Base-by-base conservation (phyloP, 1,140 invertebrate species). In the Micrasema minimum region DNA sequence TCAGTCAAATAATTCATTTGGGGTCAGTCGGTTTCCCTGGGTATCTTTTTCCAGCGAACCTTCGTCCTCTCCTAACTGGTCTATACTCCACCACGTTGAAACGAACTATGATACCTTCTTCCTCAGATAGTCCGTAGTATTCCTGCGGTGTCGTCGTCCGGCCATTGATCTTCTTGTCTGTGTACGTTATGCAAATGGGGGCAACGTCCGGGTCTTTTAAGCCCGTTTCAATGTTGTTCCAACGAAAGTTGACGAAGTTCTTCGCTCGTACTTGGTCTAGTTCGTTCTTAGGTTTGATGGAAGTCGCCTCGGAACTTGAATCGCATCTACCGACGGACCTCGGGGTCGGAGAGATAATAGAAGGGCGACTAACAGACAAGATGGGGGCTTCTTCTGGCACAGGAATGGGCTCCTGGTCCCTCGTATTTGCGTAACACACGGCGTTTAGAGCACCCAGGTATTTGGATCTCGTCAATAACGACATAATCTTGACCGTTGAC, bases 391-490 rank as follows among this genome's bases (percentile, higher is more conserved):
- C 26, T 7, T 4, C 2, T 2, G 26, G 26, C 26, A 7, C 3
- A 2, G 26, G 26, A 4, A 31, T 31, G 7, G 2, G 3, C 26
- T 31, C 26, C 7, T 4, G 7, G 2, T 31, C 26, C 7, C 26
- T 7, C 26, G 26, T 31, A 2, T 31, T 2, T 31, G 26, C 26
- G 26, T 31, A 31, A 31, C 7, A 7, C 7, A 31, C 18, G 41
- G 14, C 55, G 16, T 38, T 18, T n/a, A 0, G 55, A 59, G 37
- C 31, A 59, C 16, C 43, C 31, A 5, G 43, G 51, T 31, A 81
- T 79, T 7, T 77, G 69, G 16, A 80, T 76, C 38, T 79, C 80
- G 48, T 81, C 79, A 11, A 80, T 72, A 6, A 83, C 37, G 2
- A 75, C 51, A 66, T 62, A 75, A 4, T 75, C 66, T 37, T 72